Conservation (phyloP, 2,888 invertebrate genomes). For the Parnassius mnemosyne region DNA sequence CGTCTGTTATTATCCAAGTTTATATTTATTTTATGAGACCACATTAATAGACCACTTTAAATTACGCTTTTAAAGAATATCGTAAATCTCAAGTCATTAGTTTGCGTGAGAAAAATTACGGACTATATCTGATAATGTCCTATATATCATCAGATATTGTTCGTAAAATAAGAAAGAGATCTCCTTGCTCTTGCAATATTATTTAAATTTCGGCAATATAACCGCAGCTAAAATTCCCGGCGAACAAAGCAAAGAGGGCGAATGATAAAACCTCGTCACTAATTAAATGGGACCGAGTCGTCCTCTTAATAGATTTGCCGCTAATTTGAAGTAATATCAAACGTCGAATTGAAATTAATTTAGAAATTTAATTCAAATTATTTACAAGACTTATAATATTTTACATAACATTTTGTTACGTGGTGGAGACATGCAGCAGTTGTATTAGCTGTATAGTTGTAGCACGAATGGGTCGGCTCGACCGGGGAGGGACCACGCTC, state of each 20-base stretch:
- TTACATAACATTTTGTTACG: too few species aligned
- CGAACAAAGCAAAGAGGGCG: slow-evolving; percentile 66
- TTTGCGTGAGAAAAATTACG: slow-evolving; percentile 1
- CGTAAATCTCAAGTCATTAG: slow-evolving; percentile 24
- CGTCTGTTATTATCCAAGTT: slow-evolving; percentile 49
- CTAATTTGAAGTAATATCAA: slow-evolving; percentile 72
- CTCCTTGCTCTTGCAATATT: slow-evolving; percentile 53
- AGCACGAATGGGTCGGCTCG: too few species aligned
- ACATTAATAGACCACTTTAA: slow-evolving; percentile 27
- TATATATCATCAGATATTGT: too few species aligned
- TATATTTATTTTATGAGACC: slow-evolving; percentile 42
- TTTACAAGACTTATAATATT: too few species aligned
- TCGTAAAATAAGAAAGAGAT: slow-evolving; percentile 42
- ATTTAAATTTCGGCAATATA: slow-evolving; percentile 70
- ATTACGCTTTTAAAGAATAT: slow-evolving; percentile 24
- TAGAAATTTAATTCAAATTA: slow-evolving; percentile 18
- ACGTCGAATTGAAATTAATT: slow-evolving; percentile 57
- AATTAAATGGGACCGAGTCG: slow-evolving; percentile 75
- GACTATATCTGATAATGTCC: slow-evolving; percentile 37
- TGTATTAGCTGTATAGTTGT: too few species aligned
- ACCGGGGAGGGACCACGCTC: too few species aligned
- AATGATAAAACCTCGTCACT: slow-evolving; percentile 76
- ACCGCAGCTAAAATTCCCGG: slow-evolving; percentile 62
- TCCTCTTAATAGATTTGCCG: slow-evolving; percentile 75
- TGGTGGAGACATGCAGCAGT: too few species aligned